These are phyloP conservation scores for Tragelaphus oryx DNA, from an alignment of 2,797 vertebrate genomes.

Conservation along the genomic window DNA sequence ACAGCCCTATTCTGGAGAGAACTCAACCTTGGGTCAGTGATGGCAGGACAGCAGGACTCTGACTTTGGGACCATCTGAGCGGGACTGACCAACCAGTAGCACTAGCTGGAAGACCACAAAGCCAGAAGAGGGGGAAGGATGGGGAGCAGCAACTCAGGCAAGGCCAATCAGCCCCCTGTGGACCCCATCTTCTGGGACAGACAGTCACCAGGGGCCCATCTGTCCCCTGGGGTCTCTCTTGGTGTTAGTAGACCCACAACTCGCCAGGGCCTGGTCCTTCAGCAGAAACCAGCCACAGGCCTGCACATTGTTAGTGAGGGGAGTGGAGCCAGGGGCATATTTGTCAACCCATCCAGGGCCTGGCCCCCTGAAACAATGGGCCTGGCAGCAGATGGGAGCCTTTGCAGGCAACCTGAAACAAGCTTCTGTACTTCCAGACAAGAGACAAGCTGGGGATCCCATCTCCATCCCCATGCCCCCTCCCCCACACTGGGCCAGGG, in stretches of 20 bases:
- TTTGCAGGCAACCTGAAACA: not conserved
- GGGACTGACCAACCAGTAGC: too few species aligned
- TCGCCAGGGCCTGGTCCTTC: too few species aligned
- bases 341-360: not conserved
- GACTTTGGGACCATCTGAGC: too few species aligned
- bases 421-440: not conserved
- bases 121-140: too few species aligned
- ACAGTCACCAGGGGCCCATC: too few species aligned
- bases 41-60: not conserved
- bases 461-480: rapidly evolving
- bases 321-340: too few species aligned
- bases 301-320: too few species aligned
- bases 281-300: not conserved
- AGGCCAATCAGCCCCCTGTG: too few species aligned
- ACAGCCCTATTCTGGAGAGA: not conserved
- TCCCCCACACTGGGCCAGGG: not conserved
- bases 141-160: rapidly evolving
- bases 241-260: too few species aligned
- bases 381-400: not conserved
- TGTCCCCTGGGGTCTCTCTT: not conserved
- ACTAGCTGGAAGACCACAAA: not conserved
- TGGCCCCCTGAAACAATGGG: too few species aligned
- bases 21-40: too few species aligned
- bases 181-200: not conserved
- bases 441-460: not conserved